phyloP scores from a whole-genome alignment of 2,888 invertebrate genomes.

The Xylota sylvarum region DNA sequence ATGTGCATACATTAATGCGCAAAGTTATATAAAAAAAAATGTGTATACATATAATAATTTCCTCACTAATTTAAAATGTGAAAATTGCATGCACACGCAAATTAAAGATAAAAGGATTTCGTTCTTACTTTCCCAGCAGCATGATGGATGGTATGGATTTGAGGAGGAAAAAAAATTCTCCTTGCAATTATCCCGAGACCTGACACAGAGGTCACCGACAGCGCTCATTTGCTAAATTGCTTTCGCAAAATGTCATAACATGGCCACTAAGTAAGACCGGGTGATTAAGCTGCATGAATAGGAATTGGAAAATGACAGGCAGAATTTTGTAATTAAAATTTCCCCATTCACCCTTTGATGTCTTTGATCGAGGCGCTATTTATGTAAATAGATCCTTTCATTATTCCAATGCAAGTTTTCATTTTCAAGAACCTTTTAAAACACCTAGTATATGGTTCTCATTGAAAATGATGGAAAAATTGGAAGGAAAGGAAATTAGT shows the following conservation, averaged over 20 bases:
- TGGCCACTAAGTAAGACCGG: slow-evolving; percentile 48
- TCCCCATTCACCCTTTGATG: slow-evolving; percentile 16
- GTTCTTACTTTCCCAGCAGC: not conserved
- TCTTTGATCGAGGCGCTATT: slow-evolving; percentile 1
- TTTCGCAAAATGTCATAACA: slow-evolving; percentile 34
- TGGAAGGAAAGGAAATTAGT: too few relatives aligned
- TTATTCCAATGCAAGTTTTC: too few relatives aligned
- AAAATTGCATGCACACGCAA: slow-evolving; percentile 71
- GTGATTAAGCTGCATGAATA: slow-evolving; percentile 48
- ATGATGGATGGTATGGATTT: not conserved
- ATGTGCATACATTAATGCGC: slow-evolving; percentile 20
- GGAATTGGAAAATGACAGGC: slow-evolving; percentile 45
- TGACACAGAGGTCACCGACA: slow-evolving; percentile 22
- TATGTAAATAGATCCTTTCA: not conserved
- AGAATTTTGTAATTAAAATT: slow-evolving; percentile 54
- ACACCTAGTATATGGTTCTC: not conserved
- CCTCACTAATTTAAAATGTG: slow-evolving; percentile 70
- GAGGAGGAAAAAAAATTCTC: not conserved
- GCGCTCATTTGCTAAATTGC: slow-evolving; percentile 45
- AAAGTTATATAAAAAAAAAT: slow-evolving; percentile 34
- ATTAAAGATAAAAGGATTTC: slow-evolving; percentile 61
- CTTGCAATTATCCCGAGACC: slow-evolving; percentile 26
- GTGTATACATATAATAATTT: slow-evolving; percentile 47
- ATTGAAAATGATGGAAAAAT: too few relatives aligned
- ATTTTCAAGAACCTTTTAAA: not conserved